Conservation (phyloP, 2,113 vertebrate genomes). For the Platysternon megacephalum region DNA sequence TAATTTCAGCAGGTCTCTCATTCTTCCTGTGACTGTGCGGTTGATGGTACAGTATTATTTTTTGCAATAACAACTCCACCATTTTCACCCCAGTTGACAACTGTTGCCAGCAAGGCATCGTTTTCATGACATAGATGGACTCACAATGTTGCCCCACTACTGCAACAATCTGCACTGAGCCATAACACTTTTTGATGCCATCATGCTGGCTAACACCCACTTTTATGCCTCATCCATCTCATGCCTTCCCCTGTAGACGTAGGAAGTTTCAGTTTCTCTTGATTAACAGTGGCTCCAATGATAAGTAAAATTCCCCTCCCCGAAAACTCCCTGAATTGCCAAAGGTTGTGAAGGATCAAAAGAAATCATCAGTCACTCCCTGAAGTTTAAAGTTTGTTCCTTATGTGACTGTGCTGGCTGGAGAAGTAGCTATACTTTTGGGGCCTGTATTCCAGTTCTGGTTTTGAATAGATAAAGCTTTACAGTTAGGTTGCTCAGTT, state of each 20-base stretch:
- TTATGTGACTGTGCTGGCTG: not conserved
- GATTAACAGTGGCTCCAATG: slow-evolving; percentile 62
- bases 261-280: slow-evolving; percentile 48
- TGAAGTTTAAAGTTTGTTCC: slow-evolving; percentile 61
- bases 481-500: not conserved
- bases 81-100: not conserved
- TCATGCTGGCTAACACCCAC: not conserved
- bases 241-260: slow-evolving; percentile 15
- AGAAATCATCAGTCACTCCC: slow-evolving; percentile 48
- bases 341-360: slow-evolving; percentile 49
- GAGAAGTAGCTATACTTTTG: slow-evolving; percentile 2
- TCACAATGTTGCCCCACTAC: fast-evolving
- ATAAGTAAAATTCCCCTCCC: slow-evolving; percentile 51
- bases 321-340: slow-evolving; percentile 60
- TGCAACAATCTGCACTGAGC: not conserved
- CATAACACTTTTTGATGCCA: not conserved
- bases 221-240: not conserved
- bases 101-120: not conserved
- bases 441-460: not conserved
- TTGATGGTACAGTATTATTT: not conserved
- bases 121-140: not conserved
- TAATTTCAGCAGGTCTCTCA: not conserved
- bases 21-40: not conserved
- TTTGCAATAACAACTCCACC: not conserved
- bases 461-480: not conserved